Base-by-base conservation (phyloP, 2,113 vertebrate species). In the Lophotis ruficrista region DNA sequence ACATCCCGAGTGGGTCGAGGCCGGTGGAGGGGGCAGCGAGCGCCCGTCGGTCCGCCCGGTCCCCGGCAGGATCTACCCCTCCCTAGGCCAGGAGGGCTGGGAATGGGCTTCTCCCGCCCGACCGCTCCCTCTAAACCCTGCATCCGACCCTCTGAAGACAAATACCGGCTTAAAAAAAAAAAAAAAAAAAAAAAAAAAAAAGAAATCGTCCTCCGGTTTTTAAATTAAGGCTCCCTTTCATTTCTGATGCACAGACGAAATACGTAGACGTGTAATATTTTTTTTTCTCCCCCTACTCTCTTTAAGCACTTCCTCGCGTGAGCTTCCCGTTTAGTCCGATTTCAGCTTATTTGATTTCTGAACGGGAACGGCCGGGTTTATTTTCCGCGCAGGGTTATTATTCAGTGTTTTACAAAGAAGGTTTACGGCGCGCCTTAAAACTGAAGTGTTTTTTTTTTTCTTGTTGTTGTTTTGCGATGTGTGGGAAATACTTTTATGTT, bases 401-500 rank as follows among this genome's bases (percentile, higher is more conserved):
- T 98, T 98, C 98, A 98, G 94, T 45, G 10, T 77, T 97, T 96
- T 87, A 98, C 97, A 98, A 98, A 98, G 97, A 97, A 93, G 93
- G 97, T 97, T 98, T 97, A 97, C 75, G 86, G 66, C 45, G 33
- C 1, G 62, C 93, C 93, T 98, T 95, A 94, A 97, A 98, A 98
- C 97, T 96, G 92, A 97, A 83, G 72, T 89, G 0, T 2, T 81
- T 96, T 94, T 96, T 2, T 83, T 96, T 94, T 96, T 92, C 97
- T 98, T 97, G 98, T 99, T 99, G 98, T 98, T 98, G 94, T 96
- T 94, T 94, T 95, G 98, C 81, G 90, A 97, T 98, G 98, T 99
- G 98, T 98, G 99, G 98, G 99, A 99, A 99, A 98, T 98, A 98
- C 97, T 98, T 99, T 98, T 98, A 99, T 98, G 98, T 99, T 99